Percentiles rank a stretch among this genome's conserved stretches.
Evolutionary conservation across 1,140 invertebrate species (phyloP).

Genomic region (Anastrepha obliqua): DNA sequence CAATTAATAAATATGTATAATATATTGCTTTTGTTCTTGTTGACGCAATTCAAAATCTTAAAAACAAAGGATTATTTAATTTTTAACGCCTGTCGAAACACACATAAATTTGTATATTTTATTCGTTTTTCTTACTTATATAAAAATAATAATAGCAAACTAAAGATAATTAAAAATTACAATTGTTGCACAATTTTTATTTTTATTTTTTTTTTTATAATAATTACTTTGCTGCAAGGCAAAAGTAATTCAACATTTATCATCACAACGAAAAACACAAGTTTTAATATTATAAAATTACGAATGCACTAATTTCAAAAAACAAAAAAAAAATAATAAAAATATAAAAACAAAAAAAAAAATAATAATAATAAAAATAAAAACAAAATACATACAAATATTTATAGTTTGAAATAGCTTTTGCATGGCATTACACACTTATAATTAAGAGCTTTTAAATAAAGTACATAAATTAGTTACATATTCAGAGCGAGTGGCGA

Average conservation of each 20-base stretch:
- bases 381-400: not conserved
- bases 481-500: constrained; percentile 14
- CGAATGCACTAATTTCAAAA: too few species aligned
- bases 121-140: too few species aligned
- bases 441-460: not conserved
- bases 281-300: too few species aligned
- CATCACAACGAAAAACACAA: too few species aligned
- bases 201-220: not conserved
- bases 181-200: not conserved
- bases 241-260: not conserved
- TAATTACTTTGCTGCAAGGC: not conserved
- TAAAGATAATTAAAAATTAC: not conserved
- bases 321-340: not conserved
- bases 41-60: too few species aligned
- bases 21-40: too few species aligned
- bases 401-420: not conserved
- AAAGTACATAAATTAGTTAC: constrained; percentile 28
- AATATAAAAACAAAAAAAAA: not conserved
- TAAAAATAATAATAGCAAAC: not conserved
- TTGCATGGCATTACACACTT: constrained; percentile 21
- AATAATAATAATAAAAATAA: not conserved
- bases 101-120: too few species aligned
- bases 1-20: too few species aligned
- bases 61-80: too few species aligned
- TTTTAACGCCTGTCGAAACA: too few species aligned